A percentile compares a stretch with the other conserved stretches of the same genome.
These are phyloP conservation scores for Myrmecobius fasciatus DNA, from an alignment of 2,113 vertebrate genomes.

Conservation along the genomic window DNA sequence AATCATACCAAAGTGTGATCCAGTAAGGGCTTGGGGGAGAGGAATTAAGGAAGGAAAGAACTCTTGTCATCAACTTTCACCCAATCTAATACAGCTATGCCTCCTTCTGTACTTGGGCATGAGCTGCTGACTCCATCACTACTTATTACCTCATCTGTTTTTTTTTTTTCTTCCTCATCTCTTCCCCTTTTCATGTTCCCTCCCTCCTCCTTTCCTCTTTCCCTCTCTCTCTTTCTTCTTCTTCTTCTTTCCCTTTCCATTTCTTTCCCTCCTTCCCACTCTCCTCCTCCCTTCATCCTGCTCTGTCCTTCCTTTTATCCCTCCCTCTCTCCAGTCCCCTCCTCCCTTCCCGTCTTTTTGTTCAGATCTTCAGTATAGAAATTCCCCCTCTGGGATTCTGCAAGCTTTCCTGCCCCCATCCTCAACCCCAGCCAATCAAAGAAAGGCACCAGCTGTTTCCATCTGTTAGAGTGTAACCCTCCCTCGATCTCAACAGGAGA, in stretches of 20 bases:
- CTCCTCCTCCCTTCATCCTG: neutral
- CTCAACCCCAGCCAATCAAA: neutral
- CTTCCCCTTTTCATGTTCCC: neutral
- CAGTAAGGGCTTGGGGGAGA: neutral
- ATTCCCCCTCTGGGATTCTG: neutral
- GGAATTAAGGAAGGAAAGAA: neutral
- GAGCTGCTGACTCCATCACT: neutral
- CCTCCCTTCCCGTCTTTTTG: neutral
- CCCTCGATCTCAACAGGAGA: neutral
- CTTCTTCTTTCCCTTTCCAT: constrained; percentile 5
- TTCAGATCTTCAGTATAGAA: fast-evolving
- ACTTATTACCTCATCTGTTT: neutral
- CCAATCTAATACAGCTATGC: neutral
- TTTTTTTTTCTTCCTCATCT: neutral
- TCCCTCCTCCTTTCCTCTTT: neutral
- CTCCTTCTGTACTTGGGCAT: neutral
- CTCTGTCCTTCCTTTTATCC: neutral
- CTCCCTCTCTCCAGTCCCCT: neutral
- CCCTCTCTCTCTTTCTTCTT: neutral
- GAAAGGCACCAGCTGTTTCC: neutral
- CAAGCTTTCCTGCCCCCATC: neutral
- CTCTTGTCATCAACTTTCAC: neutral
- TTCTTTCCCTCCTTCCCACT: too few species aligned
- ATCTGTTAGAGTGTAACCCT: neutral
- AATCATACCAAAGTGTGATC: neutral